Evolutionary conservation across 1,140 invertebrate species (phyloP).

Genomic region (Drosophila mayri): DNA sequence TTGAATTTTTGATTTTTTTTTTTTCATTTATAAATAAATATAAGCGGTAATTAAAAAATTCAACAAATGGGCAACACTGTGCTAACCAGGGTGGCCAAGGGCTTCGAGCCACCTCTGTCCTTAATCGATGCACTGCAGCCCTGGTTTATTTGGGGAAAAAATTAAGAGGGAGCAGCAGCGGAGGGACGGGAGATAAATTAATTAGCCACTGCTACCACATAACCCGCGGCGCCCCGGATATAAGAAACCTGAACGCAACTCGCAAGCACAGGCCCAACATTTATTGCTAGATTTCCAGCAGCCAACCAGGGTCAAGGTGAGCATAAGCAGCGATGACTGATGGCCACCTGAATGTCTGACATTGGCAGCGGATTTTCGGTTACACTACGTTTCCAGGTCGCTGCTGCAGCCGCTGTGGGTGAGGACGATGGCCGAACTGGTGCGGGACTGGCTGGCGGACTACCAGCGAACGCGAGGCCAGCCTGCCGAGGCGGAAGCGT

Average conservation of each 20-base stretch:
- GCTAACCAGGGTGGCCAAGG: neutral
- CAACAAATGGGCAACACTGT: neutral
- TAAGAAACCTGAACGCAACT: neutral
- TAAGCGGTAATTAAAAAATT: neutral
- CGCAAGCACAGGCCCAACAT: too few species aligned
- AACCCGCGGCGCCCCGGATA: conserved; percentile 33
- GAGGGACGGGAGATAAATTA: conserved; percentile 53
- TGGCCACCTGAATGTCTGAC: conserved; percentile 2
- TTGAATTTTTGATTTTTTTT: neutral
- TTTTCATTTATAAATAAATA: neutral
- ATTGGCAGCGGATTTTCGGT: conserved; percentile 17
- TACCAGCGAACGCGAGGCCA: conserved; percentile 88
- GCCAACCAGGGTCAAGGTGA: conserved; percentile 48
- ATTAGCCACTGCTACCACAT: conserved; percentile 69
- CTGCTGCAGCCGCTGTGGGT: conserved; percentile 3
- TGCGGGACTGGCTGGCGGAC: conserved; percentile 92
- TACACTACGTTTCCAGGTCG: conserved; percentile 5
- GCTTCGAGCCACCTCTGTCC: neutral
- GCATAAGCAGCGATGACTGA: neutral
- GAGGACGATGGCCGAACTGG: conserved; percentile 89
- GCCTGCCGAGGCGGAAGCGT: conserved; percentile 90
- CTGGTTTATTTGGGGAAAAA: conserved; percentile 71
- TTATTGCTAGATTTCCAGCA: conserved; percentile 10
- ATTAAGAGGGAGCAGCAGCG: conserved; percentile 54
- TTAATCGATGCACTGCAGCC: conserved; percentile 31